phyloP scores from a whole-genome alignment of 2,797 vertebrate genomes.

The Helostoma temminkii region DNA sequence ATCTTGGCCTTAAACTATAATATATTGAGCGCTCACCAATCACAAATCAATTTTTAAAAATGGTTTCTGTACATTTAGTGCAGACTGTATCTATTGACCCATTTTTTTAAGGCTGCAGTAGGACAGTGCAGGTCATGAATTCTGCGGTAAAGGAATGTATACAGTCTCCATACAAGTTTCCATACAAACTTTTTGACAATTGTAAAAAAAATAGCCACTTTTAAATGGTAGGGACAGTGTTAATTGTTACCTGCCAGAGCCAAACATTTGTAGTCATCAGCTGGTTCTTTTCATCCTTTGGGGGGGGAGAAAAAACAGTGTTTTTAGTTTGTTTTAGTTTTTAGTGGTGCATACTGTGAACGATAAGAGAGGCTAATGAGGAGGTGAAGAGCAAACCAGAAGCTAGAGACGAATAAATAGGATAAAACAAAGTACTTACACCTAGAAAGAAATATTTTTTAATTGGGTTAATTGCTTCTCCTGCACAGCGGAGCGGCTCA shows the following conservation, averaged over 20 bases:
- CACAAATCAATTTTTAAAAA: too few species aligned
- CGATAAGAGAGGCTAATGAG: conserved; percentile 50
- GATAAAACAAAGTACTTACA: conserved; percentile 34
- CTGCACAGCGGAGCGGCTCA: conserved; percentile 13
- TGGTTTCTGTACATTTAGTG: too few species aligned
- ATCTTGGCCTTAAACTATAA: too few species aligned
- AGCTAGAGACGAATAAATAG: conserved; percentile 30
- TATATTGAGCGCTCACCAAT: too few species aligned
- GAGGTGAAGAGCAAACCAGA: conserved; percentile 28
- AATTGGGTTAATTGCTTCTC: conserved; percentile 47
- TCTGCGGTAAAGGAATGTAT: not conserved
- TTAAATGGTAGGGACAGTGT: not conserved
- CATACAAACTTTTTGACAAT: too few species aligned
- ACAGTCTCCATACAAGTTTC: not conserved
- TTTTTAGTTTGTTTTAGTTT: too few species aligned
- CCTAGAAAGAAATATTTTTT: conserved; percentile 1
- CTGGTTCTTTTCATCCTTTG: conserved; percentile 89
- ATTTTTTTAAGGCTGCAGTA: too few species aligned
- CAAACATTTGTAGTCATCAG: conserved; percentile 89
- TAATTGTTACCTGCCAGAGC: conserved; percentile 85
- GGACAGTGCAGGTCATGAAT: not conserved
- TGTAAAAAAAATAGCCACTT: too few species aligned
- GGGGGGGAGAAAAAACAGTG: not conserved
- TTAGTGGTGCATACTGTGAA: conserved; percentile 20
- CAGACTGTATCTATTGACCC: too few species aligned